phyloP scores from a whole-genome alignment of 2,113 vertebrate species.

The Cygnus atratus region DNA sequence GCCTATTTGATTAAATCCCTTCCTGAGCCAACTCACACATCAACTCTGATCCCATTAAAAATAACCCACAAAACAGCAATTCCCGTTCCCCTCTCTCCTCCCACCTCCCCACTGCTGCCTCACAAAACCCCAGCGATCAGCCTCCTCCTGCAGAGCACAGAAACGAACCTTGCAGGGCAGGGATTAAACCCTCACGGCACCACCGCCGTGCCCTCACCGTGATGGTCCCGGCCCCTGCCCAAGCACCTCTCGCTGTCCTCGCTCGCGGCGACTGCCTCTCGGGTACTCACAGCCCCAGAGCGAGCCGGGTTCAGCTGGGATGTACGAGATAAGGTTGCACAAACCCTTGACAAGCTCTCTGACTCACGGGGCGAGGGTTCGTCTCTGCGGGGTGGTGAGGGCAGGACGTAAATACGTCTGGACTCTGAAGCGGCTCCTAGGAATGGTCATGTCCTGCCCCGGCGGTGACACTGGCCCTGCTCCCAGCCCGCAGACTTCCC shows the following conservation, averaged over 20 bases:
- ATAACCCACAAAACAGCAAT: fast-evolving
- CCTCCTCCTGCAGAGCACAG: background rate
- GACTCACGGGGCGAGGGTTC: background rate
- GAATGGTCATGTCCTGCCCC: no score
- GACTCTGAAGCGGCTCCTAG: fast-evolving
- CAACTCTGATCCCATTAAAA: background rate
- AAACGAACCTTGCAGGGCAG: fast-evolving
- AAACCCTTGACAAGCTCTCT: background rate
- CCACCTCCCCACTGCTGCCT: background rate
- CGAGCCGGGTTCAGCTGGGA: background rate
- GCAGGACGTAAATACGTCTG: background rate
- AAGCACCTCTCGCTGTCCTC: fast-evolving
- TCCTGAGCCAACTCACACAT: background rate
- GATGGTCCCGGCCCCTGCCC: fast-evolving
- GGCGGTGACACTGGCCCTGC: fast-evolving
- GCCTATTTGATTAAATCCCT: background rate
- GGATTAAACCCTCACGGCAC: background rate
- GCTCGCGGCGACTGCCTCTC: fast-evolving
- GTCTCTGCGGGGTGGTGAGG: no score
- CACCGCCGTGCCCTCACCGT: background rate
- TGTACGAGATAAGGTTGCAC: background rate
- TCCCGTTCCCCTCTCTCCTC: background rate
- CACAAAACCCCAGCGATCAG: background rate
- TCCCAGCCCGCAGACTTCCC: background rate
- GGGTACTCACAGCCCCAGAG: fast-evolving